These are phyloP conservation scores for Trialeurodes vaporariorum DNA, from an alignment of 1,140 invertebrate species.

Conservation along the genomic window DNA sequence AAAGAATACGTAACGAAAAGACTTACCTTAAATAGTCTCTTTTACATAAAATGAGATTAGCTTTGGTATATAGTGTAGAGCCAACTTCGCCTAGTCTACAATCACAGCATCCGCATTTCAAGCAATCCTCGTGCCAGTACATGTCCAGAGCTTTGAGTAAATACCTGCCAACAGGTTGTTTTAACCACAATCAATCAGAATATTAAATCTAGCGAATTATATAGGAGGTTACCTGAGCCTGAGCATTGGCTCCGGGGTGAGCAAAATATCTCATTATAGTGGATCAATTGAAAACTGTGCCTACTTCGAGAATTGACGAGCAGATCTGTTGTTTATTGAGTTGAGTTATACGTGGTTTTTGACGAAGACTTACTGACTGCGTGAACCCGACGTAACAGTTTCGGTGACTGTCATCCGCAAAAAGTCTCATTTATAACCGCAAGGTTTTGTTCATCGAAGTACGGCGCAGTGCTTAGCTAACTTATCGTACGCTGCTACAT, in stretches of 20 bases:
- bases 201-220: slow-evolving; percentile 3
- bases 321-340: too few relatives aligned
- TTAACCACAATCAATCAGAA: neutral
- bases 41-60: slow-evolving; percentile 84
- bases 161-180: slow-evolving; percentile 37
- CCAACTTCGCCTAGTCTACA: slow-evolving; percentile 84
- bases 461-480: too few relatives aligned
- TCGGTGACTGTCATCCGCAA: too few relatives aligned
- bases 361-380: too few relatives aligned
- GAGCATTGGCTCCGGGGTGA: neutral
- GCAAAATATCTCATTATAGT: too few relatives aligned
- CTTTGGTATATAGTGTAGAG: slow-evolving; percentile 81
- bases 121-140: slow-evolving; percentile 89
- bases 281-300: too few relatives aligned
- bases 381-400: too few relatives aligned
- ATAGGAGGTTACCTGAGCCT: neutral
- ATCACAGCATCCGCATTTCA: slow-evolving; percentile 88
- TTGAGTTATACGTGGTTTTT: neutral
- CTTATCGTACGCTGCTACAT: too few relatives aligned
- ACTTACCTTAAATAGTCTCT: slow-evolving; percentile 81
- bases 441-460: too few relatives aligned
- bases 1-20: too few relatives aligned
- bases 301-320: neutral
- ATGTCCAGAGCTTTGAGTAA: slow-evolving; percentile 69
- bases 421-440: too few relatives aligned